Evolutionary conservation across 1,140 invertebrate genomes (phyloP), one percentile per base, ranked within the genome.

Genomic region (Hyphantria cunea): DNA sequence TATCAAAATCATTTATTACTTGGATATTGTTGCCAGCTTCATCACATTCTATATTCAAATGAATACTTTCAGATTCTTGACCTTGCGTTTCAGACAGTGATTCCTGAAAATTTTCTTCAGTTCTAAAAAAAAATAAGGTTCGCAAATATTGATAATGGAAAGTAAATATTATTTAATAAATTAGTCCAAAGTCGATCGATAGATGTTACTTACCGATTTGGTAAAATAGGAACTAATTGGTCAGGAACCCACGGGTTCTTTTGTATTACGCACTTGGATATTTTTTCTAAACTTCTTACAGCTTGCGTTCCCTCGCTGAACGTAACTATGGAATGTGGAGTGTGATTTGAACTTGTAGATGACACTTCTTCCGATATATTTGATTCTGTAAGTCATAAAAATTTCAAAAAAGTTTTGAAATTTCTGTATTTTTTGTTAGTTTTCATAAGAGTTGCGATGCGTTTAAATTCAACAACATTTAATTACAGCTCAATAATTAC

Each of bases 251-350:
- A 72, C 6, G 64, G 45, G 14, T 64, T 64, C 6, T 17, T 15
- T 47, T 66, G 55, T 17, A 49, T 49, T 37, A 69, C 64, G 49
- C 58, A 53, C n/a, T 65, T 65, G 6, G 59, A 41, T 1, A 56
- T 62, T 7, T 63, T 51, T 44, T 69, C 60, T 39, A 73, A 42
- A 25, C 62, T 17, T 10, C 51, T 52, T 9, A 73, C 50, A 39
- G 52, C 64, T 14, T 69, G 41, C 9, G 66, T 9, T 12, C 44
- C 66, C 37, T 69, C 64, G 25, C 49, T 47, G 5, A 13, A 32
- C 11, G 51, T 13, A 14, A 11, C 12, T 47, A 34, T 41, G 14
- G 15, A 3, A 14, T 66, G 8, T 9, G 17, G 17, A 31, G 14
- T 53, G 45, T 65, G 10, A 59, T 65, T 25, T 14, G 60, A 12